phyloP scores from a whole-genome alignment of 64 coral and sea anemone species.

The Stylophora pistillata region DNA sequence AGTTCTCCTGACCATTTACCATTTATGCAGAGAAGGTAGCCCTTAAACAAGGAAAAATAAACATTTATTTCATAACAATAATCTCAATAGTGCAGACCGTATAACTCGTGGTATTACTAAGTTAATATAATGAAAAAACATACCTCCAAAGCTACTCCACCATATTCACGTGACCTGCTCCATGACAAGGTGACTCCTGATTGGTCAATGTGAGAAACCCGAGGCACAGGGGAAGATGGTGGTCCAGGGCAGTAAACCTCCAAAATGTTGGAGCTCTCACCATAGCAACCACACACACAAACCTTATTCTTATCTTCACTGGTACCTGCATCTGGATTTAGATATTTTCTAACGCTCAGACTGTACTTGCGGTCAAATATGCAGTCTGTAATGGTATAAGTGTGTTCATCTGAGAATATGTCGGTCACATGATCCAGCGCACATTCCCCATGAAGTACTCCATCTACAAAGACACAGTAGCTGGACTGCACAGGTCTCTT shows the following conservation, averaged over 20 bases:
- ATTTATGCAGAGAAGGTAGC: slow-evolving; percentile 69
- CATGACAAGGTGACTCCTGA: slow-evolving; percentile 62
- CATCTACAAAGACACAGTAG: slow-evolving; percentile 77
- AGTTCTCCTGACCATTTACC: slow-evolving; percentile 49
- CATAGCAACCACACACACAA: slow-evolving; percentile 87
- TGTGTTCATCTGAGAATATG: slow-evolving; percentile 53
- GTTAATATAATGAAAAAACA: neutral
- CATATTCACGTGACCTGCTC: slow-evolving; percentile 62
- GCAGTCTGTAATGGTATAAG: slow-evolving; percentile 61
- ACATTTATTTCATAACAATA: neutral
- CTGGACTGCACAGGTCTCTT: slow-evolving; percentile 16
- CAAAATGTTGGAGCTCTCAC: slow-evolving; percentile 67
- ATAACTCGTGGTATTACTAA: neutral
- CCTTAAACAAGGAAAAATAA: slow-evolving; percentile 42
- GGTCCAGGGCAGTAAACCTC: slow-evolving; percentile 44
- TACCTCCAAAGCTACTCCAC: slow-evolving; percentile 54
- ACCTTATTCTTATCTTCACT: neutral
- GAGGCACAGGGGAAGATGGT: slow-evolving; percentile 44
- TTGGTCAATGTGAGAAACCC: slow-evolving; percentile 55
- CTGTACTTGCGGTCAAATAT: slow-evolving; percentile 55
- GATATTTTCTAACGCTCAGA: slow-evolving; percentile 54
- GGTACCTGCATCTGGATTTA: slow-evolving; percentile 55
- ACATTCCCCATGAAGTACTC: slow-evolving; percentile 55
- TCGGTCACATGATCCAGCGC: slow-evolving; percentile 34
- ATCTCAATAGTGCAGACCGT: neutral